Conservation (phyloP, 2,113 vertebrate species). For the Podiceps cristatus region DNA sequence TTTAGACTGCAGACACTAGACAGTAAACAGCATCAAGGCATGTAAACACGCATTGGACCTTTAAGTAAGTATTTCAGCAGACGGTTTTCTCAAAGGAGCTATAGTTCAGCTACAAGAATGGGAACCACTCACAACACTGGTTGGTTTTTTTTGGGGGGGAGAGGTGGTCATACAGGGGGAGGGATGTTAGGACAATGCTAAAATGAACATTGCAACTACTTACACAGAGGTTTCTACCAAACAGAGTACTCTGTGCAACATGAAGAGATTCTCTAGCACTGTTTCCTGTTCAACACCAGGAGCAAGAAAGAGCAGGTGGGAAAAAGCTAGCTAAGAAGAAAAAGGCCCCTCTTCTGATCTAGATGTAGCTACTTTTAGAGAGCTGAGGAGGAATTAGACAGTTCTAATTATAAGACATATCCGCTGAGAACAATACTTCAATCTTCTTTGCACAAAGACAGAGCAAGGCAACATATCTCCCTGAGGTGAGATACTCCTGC, state of each 20-base stretch:
- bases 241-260: not conserved
- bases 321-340: slow-evolving; percentile 6
- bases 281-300: not conserved
- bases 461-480: not conserved
- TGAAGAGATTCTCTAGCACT: not conserved
- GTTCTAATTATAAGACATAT: slow-evolving; percentile 13
- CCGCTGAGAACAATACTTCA: slow-evolving; percentile 17
- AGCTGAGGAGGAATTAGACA: slow-evolving; percentile 11
- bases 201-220: not conserved
- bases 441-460: not conserved
- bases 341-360: not conserved
- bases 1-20: not conserved
- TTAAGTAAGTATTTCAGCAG: not conserved
- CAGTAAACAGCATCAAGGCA: not conserved
- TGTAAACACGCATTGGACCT: not conserved
- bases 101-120: not conserved
- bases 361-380: slow-evolving; percentile 26
- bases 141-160: not conserved
- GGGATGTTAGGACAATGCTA: not conserved
- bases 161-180: not conserved
- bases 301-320: not conserved
- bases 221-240: not conserved
- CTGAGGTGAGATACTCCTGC: not conserved
- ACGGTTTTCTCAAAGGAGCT: not conserved
- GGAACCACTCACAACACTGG: not conserved